phyloP scores from a whole-genome alignment of 2,113 vertebrate genomes.

The Octodon degus region DNA sequence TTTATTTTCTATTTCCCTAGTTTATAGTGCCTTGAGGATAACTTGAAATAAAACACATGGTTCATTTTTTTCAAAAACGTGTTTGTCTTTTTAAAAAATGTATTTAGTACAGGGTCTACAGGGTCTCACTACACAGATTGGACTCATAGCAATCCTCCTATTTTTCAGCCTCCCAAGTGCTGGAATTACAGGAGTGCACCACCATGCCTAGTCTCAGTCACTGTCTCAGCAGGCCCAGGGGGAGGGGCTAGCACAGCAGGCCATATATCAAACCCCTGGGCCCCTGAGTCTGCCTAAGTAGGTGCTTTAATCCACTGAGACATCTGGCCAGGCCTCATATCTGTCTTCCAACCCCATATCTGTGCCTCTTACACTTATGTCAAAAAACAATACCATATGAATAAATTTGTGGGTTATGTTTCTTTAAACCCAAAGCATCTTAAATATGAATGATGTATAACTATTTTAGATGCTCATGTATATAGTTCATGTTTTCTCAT shows the following conservation, averaged over 20 bases:
- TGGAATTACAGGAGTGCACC: too few relatives aligned
- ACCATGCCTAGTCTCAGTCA: too few relatives aligned
- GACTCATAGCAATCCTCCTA: too few relatives aligned
- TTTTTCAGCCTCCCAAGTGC: too few relatives aligned
- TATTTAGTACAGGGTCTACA: too few relatives aligned
- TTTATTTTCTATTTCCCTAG: not conserved
- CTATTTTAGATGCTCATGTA: not conserved
- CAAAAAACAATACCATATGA: not conserved
- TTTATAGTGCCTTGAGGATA: not conserved
- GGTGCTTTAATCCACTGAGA: too few relatives aligned
- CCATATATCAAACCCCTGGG: too few relatives aligned
- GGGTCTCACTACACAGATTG: too few relatives aligned
- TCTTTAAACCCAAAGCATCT: not conserved
- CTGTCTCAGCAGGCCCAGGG: too few relatives aligned
- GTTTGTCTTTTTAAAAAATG: not conserved
- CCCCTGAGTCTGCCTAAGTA: too few relatives aligned
- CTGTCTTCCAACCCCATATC: not conserved
- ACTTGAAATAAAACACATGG: not conserved
- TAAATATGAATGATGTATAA: not conserved
- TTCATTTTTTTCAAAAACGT: not conserved
- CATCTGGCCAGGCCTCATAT: too few relatives aligned
- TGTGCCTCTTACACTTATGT: fast-evolving
- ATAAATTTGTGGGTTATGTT: not conserved
- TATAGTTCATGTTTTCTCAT: not conserved
- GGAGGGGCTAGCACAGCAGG: too few relatives aligned